phyloP scores from a whole-genome alignment of 2,888 invertebrate genomes.

The Tipula helvola region DNA sequence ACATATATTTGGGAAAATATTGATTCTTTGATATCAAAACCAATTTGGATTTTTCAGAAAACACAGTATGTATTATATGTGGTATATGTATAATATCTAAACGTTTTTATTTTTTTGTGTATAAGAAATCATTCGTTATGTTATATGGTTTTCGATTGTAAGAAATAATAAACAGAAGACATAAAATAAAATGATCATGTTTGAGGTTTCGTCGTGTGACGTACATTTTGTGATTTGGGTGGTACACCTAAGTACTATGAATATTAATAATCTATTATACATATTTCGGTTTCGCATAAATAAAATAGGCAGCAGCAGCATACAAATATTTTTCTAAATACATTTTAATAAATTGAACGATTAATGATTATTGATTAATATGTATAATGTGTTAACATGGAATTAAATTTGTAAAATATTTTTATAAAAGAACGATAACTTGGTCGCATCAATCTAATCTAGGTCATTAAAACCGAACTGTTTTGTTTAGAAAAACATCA shows the following conservation, averaged over 20 bases:
- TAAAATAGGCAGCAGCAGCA: not conserved
- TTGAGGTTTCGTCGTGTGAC: not conserved
- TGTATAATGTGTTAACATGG: not conserved
- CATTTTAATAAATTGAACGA: not conserved
- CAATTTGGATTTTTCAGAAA: not conserved
- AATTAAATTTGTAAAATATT: not conserved
- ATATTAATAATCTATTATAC: not conserved
- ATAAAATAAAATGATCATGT: not conserved
- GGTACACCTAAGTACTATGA: not conserved
- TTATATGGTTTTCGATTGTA: not conserved
- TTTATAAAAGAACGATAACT: not conserved
- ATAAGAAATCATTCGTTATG: not conserved
- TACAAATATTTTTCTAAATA: not conserved
- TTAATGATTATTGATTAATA: not conserved
- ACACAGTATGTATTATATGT: not conserved
- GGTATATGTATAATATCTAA: not conserved
- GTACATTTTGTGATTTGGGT: not conserved
- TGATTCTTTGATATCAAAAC: not conserved
- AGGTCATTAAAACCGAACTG: not conserved
- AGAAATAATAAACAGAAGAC: not conserved
- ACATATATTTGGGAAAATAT: not conserved
- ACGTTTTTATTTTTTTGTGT: not conserved
- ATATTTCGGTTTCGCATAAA: not conserved
- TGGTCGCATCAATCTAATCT: too few relatives aligned
- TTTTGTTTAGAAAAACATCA: not conserved